These are phyloP conservation scores for Eurytoma adleriae DNA, from an alignment of 2,888 invertebrate genomes.

Conservation along the genomic window DNA sequence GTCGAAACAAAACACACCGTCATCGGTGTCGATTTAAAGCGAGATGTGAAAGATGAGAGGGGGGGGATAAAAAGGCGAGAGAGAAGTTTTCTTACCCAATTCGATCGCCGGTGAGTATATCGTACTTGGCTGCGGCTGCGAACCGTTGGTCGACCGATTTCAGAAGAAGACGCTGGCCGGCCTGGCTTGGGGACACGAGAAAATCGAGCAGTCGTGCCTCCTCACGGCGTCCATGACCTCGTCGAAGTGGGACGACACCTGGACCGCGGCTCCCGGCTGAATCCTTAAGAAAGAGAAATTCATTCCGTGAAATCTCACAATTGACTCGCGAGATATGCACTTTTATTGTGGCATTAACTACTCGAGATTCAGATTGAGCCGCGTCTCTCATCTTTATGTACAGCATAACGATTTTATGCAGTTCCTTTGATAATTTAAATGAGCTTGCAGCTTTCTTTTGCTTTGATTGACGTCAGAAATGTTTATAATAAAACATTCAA, in stretches of 20 bases:
- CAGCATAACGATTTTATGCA: no score
- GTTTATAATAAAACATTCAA: no score
- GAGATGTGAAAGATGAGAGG: no score
- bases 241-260: conserved; percentile 83
- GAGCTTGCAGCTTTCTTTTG: no score
- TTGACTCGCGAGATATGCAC: conserved; percentile 7
- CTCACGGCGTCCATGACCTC: conserved; percentile 87
- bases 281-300: conserved; percentile 76
- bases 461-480: no score
- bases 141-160: background rate
- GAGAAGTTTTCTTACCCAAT: conserved; percentile 22
- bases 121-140: background rate
- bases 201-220: conserved; percentile 82
- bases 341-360: background rate
- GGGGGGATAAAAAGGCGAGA: no score
- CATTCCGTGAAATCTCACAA: conserved; percentile 11
- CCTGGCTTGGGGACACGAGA: conserved; percentile 69
- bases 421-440: no score
- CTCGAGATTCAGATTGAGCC: no score
- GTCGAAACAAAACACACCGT: background rate
- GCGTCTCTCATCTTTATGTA: no score
- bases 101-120: conserved; percentile 5
- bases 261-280: conserved; percentile 79
- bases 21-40: background rate
- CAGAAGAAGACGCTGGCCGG: conserved; percentile 40